Conservation (phyloP, 2,113 vertebrate species). For the Archocentrus centrarchus region DNA sequence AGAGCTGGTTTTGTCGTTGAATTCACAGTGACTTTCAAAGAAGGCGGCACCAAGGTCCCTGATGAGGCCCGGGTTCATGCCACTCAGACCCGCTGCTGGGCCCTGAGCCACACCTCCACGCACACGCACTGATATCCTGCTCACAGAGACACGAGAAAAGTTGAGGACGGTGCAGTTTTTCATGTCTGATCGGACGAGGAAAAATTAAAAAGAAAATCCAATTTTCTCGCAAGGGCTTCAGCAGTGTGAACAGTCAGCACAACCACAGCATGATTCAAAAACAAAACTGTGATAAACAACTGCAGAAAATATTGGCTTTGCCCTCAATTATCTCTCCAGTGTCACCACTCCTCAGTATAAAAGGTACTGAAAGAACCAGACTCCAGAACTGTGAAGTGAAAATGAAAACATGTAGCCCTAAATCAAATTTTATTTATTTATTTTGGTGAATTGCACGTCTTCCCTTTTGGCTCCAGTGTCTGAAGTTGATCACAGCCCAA, state of each 20-base stretch:
- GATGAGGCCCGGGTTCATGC: conserved; percentile 76
- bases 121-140: conserved; percentile 79
- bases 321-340: no score
- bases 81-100: conserved; percentile 65
- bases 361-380: no score
- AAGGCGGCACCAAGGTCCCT: conserved; percentile 82
- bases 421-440: background rate
- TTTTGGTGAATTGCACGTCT: background rate
- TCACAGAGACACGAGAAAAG: conserved; percentile 3
- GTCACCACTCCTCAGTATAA: no score
- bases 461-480: background rate
- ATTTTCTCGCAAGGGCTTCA: no score
- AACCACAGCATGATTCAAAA: no score
- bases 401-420: rapidly evolving
- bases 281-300: no score
- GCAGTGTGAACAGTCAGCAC: no score
- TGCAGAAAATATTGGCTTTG: no score
- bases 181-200: background rate
- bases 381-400: background rate
- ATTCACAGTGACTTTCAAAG: conserved; percentile 89
- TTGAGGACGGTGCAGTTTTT: background rate
- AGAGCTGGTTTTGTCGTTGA: conserved; percentile 86
- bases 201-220: background rate
- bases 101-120: conserved; percentile 77
- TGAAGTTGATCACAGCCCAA: background rate